A percentile compares a stretch with the other conserved stretches of the same genome.
phyloP scores from a whole-genome alignment of 2,888 invertebrate species.

The Beris morrisii region DNA sequence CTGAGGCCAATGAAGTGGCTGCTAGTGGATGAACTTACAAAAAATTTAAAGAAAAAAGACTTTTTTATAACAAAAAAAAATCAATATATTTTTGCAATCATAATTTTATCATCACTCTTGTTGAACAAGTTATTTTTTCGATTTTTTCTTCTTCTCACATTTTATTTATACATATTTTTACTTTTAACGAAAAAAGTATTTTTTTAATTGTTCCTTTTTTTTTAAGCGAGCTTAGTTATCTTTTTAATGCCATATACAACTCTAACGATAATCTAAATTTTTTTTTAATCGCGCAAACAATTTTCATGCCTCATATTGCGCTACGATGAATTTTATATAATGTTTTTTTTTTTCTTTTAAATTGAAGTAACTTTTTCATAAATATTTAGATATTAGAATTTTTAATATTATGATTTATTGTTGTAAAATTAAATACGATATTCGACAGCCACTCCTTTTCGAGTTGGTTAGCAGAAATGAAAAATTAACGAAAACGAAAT shows the following conservation, averaged over 20 bases:
- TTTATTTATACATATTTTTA: not conserved
- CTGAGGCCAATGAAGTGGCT: constrained; percentile 52
- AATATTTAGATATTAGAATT: not conserved
- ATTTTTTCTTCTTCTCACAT: constrained; percentile 21
- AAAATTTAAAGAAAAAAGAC: constrained; percentile 31
- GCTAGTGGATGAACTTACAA: constrained; percentile 42
- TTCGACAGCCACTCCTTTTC: constrained; percentile 21
- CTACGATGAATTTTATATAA: too few species aligned
- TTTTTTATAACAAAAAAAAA: constrained; percentile 20
- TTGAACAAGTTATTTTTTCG: not conserved
- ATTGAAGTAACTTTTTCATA: not conserved
- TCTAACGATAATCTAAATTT: too few species aligned
- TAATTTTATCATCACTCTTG: constrained; percentile 3
- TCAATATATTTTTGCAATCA: constrained; percentile 4
- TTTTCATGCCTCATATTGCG: too few species aligned
- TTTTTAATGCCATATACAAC: not conserved
- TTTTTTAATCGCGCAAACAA: too few species aligned
- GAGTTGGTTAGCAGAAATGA: constrained; percentile 17
- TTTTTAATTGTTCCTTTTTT: constrained; percentile 6
- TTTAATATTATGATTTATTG: constrained; percentile 1
- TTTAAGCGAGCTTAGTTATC: not conserved
- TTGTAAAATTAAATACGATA: constrained; percentile 10
- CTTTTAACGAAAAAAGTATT: not conserved
- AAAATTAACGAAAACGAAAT: constrained; percentile 20
- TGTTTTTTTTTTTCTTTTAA: not conserved